These are phyloP conservation scores for Notospermus geniculatus DNA, from an alignment of 1,140 invertebrate genomes.

Conservation along the genomic window DNA sequence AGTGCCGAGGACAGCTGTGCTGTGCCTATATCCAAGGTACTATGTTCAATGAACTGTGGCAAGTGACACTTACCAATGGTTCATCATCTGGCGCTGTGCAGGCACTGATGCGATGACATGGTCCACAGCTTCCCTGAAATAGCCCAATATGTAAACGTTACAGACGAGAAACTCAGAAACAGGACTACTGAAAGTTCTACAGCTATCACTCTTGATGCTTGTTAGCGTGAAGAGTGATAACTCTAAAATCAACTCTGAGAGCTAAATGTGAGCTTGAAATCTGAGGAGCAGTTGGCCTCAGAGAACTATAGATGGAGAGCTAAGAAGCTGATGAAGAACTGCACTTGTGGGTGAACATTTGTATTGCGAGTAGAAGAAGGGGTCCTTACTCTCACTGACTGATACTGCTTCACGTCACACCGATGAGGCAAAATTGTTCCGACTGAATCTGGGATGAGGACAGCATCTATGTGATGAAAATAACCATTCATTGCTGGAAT, in stretches of 20 bases:
- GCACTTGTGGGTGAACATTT: too few relatives aligned
- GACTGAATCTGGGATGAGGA: constrained; percentile 31
- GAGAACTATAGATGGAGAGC: not conserved
- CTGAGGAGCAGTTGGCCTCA: not conserved
- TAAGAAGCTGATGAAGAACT: too few relatives aligned
- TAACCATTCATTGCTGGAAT: constrained; percentile 38
- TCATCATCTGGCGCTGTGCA: constrained; percentile 22
- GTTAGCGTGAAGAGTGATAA: too few relatives aligned
- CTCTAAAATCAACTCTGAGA: not conserved
- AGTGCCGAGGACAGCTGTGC: too few relatives aligned
- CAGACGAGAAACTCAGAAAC: too few relatives aligned
- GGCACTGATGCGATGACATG: constrained; percentile 16
- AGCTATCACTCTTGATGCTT: too few relatives aligned
- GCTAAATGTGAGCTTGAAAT: not conserved
- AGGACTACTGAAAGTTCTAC: too few relatives aligned
- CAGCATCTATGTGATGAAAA: constrained; percentile 35
- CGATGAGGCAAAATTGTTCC: constrained; percentile 31
- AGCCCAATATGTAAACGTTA: not conserved
- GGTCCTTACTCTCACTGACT: constrained; percentile 30
- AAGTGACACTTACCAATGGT: constrained; percentile 18
- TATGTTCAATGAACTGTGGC: too few relatives aligned
- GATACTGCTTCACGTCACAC: constrained; percentile 27
- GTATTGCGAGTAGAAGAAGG: too few relatives aligned
- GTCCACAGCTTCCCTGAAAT: constrained; percentile 23
- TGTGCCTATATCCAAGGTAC: too few relatives aligned